Conservation (phyloP, 1,140 invertebrate species). For the Probaryconus sp. region DNA sequence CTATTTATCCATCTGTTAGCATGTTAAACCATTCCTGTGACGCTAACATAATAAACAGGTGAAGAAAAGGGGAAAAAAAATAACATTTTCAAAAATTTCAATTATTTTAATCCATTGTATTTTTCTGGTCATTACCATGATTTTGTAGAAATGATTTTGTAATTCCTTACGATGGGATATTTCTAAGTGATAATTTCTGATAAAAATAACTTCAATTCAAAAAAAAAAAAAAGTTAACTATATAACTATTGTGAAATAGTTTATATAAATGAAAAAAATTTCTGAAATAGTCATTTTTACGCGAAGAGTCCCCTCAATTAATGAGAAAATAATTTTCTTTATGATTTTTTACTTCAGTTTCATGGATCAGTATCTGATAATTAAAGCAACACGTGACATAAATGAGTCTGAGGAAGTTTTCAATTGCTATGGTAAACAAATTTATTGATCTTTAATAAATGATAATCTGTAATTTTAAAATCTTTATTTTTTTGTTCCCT, state of each 20-base stretch:
- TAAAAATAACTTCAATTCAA: no score
- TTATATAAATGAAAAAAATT: no score
- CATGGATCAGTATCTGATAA: conserved; percentile 77
- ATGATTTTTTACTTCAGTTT: conserved; percentile 71
- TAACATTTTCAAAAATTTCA: conserved; percentile 17
- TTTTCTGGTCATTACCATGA: no score
- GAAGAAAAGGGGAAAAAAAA: conserved; percentile 37
- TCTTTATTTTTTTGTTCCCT: not conserved
- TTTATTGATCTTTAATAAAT: conserved; percentile 20
- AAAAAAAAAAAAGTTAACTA: no score
- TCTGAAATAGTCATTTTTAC: no score
- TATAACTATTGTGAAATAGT: no score
- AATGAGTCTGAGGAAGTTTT: conserved; percentile 81
- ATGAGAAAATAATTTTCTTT: no score
- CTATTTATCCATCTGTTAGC: conserved; percentile 91
- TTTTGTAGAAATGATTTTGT: no score
- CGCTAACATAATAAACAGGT: conserved; percentile 89
- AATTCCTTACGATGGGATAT: no score
- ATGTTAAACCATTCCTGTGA: conserved; percentile 95
- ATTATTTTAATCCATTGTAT: conserved; percentile 30
- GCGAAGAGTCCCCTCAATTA: no score
- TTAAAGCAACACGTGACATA: conserved; percentile 80
- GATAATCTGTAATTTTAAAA: conserved; percentile 12
- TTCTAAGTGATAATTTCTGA: no score
- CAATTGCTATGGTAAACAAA: conserved; percentile 84